Percentiles rank a stretch among this genome's conserved stretches.
Evolutionary conservation across 2,888 invertebrate genomes (phyloP).

Genomic region (Mythimna ferrago): DNA sequence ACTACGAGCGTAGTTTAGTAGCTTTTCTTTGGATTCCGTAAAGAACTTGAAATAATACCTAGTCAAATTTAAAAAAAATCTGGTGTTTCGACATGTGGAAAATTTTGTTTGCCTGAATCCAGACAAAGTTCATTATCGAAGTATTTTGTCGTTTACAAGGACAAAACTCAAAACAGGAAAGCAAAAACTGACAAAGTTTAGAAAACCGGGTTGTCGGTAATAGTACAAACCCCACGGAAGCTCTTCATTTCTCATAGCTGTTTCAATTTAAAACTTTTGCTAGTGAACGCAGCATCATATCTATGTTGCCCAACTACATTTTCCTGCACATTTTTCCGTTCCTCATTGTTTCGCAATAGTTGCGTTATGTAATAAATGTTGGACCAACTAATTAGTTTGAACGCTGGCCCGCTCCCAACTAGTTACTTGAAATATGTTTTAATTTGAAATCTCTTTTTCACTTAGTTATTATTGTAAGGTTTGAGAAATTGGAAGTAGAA

Average conservation of each 20-base stretch:
- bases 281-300: conserved; percentile 5
- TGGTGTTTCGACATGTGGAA: not conserved
- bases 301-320: conserved; percentile 20
- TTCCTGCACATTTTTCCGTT: conserved; percentile 30
- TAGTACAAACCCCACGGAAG: conserved; percentile 14
- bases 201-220: not conserved
- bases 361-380: conserved; percentile 33
- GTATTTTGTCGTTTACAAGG: too few relatives aligned
- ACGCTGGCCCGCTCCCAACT: conserved; percentile 13
- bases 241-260: conserved; percentile 14
- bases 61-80: not conserved
- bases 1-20: not conserved
- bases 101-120: not conserved
- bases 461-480: conserved; percentile 6
- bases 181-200: conserved; percentile 8
- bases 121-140: not conserved
- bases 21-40: not conserved
- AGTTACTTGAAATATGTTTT: conserved; percentile 10
- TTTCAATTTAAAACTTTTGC: conserved; percentile 38
- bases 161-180: not conserved
- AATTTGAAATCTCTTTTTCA: conserved; percentile 24
- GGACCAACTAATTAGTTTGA: conserved; percentile 39
- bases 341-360: conserved; percentile 30
- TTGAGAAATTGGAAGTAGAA: not conserved
- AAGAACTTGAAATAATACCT: not conserved